phyloP scores from a whole-genome alignment of 2,113 vertebrate genomes.

The Istiophorus platypterus region DNA sequence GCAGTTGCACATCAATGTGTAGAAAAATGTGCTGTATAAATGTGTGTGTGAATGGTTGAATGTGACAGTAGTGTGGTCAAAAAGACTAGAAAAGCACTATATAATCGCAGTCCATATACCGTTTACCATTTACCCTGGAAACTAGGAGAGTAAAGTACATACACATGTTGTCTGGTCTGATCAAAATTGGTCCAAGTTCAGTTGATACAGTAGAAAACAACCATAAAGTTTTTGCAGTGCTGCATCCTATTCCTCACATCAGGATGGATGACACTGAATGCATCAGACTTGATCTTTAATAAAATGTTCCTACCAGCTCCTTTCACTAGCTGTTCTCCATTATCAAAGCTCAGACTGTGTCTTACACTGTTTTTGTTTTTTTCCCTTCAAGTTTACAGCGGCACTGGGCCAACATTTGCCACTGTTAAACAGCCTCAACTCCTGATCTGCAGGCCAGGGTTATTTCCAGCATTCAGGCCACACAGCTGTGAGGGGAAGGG shows the following conservation, averaged over 20 bases:
- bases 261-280: background rate
- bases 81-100: too few species aligned
- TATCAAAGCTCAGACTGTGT: slow-evolving; percentile 20
- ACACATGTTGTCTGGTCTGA: background rate
- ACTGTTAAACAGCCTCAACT: slow-evolving; percentile 76
- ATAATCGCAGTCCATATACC: too few species aligned
- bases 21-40: too few species aligned
- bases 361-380: slow-evolving; percentile 28
- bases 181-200: background rate
- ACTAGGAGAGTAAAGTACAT: too few species aligned
- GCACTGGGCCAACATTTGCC: slow-evolving; percentile 71
- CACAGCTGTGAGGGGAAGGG: slow-evolving; percentile 79
- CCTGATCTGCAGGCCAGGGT: slow-evolving; percentile 68
- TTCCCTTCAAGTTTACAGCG: slow-evolving; percentile 17
- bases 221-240: background rate
- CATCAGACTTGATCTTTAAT: background rate
- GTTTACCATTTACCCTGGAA: too few species aligned
- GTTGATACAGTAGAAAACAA: background rate
- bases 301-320: background rate
- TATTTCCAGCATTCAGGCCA: slow-evolving; percentile 83
- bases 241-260: background rate
- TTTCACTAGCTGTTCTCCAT: slow-evolving; percentile 3
- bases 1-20: too few species aligned
- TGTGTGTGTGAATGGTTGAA: too few species aligned
- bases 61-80: too few species aligned